These are phyloP conservation scores for Drosophila atripex DNA, from an alignment of 2,888 invertebrate species.

Conservation along the genomic window DNA sequence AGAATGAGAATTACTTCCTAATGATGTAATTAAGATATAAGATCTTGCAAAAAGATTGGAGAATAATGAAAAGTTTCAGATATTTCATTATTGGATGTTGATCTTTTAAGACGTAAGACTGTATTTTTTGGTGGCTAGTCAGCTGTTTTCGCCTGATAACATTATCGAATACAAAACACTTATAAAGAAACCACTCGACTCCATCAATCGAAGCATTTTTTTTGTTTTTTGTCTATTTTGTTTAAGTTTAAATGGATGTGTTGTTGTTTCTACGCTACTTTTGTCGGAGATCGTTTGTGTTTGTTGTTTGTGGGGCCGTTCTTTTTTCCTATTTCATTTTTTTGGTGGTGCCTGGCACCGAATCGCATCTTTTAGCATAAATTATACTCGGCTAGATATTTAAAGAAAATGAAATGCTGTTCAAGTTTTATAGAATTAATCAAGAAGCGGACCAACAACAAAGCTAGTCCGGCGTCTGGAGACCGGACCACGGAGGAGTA, in stretches of 20 bases:
- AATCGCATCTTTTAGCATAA: constrained; percentile 72
- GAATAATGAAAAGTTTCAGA: not conserved
- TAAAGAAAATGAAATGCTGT: constrained; percentile 69
- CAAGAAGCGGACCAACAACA: constrained; percentile 55
- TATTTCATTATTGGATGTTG: not conserved
- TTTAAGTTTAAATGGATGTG: constrained; percentile 41
- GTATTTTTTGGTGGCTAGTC: constrained; percentile 21
- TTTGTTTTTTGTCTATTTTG: constrained; percentile 37
- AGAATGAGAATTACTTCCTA: not conserved
- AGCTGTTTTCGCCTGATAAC: constrained; percentile 46
- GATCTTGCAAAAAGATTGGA: not conserved
- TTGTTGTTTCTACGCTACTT: constrained; percentile 73
- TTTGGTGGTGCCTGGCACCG: constrained; percentile 70
- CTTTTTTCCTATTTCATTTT: constrained; percentile 45
- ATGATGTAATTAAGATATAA: not conserved
- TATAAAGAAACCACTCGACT: constrained; percentile 26
- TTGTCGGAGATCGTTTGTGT: constrained; percentile 53
- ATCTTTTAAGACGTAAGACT: not conserved
- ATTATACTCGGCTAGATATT: constrained; percentile 67
- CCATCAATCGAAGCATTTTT: constrained; percentile 32
- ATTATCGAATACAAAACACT: constrained; percentile 49
- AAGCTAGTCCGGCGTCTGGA: constrained; percentile 44
- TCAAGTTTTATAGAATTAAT: constrained; percentile 70
- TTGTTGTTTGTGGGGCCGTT: constrained; percentile 69
- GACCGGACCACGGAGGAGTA: constrained; percentile 32